Percentiles rank a stretch among this genome's conserved stretches.
These are phyloP conservation scores for Neodon shergylaensis DNA, from an alignment of 2,113 vertebrate genomes.

Conservation along the genomic window DNA sequence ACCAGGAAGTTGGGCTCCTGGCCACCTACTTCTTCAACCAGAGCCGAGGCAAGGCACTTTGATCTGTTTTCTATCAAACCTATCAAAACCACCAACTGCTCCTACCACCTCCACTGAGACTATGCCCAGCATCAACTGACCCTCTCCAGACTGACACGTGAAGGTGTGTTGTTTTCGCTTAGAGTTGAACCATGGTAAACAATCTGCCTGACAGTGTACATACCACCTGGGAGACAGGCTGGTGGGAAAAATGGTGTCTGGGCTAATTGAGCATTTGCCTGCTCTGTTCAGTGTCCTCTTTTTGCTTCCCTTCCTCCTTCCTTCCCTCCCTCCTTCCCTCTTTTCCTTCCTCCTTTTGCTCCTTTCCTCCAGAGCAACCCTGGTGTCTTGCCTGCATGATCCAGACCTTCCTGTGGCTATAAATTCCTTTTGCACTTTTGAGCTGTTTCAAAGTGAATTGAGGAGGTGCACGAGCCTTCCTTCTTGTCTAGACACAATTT, in stretches of 20 bases:
- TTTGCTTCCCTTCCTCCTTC: no score
- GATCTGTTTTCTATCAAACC: background rate
- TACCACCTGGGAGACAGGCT: background rate
- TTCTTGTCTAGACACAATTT: conserved; percentile 47
- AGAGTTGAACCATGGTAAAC: background rate
- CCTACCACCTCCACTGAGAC: background rate
- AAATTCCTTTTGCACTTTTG: conserved; percentile 10
- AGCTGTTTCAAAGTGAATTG: conserved; percentile 23
- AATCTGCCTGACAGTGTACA: background rate
- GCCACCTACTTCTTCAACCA: background rate
- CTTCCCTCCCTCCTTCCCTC: accelerated
- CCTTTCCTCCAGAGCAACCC: background rate
- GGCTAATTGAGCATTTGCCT: accelerated
- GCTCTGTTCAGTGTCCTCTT: background rate
- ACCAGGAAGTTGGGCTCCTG: background rate
- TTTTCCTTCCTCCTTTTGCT: no score
- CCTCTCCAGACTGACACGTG: background rate
- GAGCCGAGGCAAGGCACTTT: background rate
- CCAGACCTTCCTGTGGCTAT: background rate
- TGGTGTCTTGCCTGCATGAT: background rate
- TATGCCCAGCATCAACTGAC: background rate
- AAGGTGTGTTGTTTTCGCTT: background rate
- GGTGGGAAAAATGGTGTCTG: accelerated
- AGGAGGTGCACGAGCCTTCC: background rate
- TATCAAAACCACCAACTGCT: background rate